Conservation (phyloP, 2,888 invertebrate species). For the Cephus sareptanus region DNA sequence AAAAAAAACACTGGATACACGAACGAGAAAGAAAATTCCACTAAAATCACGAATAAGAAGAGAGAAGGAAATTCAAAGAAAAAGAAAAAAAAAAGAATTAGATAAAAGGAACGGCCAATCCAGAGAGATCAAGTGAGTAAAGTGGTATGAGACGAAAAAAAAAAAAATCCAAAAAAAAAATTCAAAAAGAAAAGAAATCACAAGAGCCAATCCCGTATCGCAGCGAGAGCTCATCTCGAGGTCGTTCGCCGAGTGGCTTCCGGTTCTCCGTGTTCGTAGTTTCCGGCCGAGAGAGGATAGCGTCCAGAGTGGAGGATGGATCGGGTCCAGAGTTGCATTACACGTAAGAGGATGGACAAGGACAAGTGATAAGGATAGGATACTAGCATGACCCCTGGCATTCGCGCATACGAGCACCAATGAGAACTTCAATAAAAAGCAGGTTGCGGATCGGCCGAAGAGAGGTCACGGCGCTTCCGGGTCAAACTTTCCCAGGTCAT, state of each 20-base stretch:
- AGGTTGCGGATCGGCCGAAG: background rate
- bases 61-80: too few relatives aligned
- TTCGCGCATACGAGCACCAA: background rate
- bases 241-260: background rate
- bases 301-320: background rate
- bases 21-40: background rate
- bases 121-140: background rate
- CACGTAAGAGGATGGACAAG: background rate
- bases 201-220: background rate
- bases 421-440: background rate
- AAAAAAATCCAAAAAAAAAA: too few relatives aligned
- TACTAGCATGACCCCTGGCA: background rate
- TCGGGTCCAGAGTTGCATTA: background rate
- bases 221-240: background rate
- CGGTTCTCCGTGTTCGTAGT: background rate
- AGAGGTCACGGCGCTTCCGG: background rate
- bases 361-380: background rate
- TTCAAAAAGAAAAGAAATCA: background rate
- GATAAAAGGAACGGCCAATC: background rate
- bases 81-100: background rate
- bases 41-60: background rate
- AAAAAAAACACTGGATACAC: background rate
- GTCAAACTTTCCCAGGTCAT: slow-evolving; percentile 9
- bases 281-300: background rate
- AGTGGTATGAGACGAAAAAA: background rate